Evolutionary conservation across 2,113 vertebrate species (phyloP).

Genomic region (Hypomesus transpacificus): DNA sequence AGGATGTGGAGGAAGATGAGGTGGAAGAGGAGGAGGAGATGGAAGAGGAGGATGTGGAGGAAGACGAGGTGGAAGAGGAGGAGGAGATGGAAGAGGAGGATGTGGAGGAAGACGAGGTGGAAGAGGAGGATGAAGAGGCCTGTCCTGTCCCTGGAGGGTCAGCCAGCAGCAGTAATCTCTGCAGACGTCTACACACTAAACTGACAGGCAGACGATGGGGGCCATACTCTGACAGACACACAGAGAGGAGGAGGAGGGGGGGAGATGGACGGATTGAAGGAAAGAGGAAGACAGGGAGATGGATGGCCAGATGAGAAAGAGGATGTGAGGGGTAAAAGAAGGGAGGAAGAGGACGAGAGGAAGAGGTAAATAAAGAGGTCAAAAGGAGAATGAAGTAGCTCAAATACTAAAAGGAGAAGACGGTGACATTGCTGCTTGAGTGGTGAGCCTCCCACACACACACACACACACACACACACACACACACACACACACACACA

Average conservation of each 20-base stretch:
- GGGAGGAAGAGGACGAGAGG: slow-evolving; percentile 46
- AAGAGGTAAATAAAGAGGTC: slow-evolving; percentile 42
- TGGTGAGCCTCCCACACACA: slow-evolving; percentile 47
- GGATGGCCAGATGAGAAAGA: slow-evolving; percentile 38
- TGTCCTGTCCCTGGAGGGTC: slow-evolving; percentile 89
- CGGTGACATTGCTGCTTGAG: slow-evolving; percentile 52
- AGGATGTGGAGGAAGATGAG: slow-evolving; percentile 58
- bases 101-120: slow-evolving; percentile 58
- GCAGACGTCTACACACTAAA: slow-evolving; percentile 97
- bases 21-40: slow-evolving; percentile 45
- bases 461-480: slow-evolving; percentile 16
- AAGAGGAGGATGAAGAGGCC: slow-evolving; percentile 28
- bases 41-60: slow-evolving; percentile 55
- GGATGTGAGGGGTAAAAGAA: slow-evolving; percentile 42
- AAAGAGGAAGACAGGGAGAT: slow-evolving; percentile 67
- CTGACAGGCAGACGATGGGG: slow-evolving; percentile 88
- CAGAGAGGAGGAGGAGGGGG: not conserved
- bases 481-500: not conserved
- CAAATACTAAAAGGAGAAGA: slow-evolving; percentile 44
- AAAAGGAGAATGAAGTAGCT: slow-evolving; percentile 20
- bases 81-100: slow-evolving; percentile 61
- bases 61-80: slow-evolving; percentile 64
- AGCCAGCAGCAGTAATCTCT: slow-evolving; percentile 90
- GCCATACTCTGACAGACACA: slow-evolving; percentile 81
- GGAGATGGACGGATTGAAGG: slow-evolving; percentile 45